Conservation (phyloP, 2,113 vertebrate genomes). For the Leptobrachium leishanense region DNA sequence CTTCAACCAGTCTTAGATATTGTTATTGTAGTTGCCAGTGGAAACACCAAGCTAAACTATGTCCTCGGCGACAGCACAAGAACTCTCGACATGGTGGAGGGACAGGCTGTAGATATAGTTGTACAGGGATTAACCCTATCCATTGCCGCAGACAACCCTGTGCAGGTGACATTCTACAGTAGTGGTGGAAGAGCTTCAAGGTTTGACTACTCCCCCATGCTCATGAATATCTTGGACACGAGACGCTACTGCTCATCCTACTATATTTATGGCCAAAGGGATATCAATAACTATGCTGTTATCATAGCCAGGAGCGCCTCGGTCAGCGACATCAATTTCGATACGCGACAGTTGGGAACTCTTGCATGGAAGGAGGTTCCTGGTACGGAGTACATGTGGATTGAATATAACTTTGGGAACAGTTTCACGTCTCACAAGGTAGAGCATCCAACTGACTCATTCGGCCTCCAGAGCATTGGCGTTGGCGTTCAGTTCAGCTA, state of each 20-base stretch:
- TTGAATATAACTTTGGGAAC: conserved; percentile 55
- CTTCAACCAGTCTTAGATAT: conserved; percentile 61
- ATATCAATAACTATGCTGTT: conserved; percentile 60
- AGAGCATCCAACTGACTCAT: conserved; percentile 50
- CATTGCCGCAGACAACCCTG: conserved; percentile 63
- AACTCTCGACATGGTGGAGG: conserved; percentile 50
- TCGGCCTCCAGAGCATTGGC: conserved; percentile 70
- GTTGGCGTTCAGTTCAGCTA: conserved; percentile 57
- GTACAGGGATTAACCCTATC: conserved; percentile 52
- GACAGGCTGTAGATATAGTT: conserved; percentile 50
- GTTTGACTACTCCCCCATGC: conserved; percentile 62
- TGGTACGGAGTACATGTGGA: conserved; percentile 68
- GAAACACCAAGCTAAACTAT: conserved; percentile 60
- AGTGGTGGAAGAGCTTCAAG: conserved; percentile 53
- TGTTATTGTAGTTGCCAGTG: conserved; percentile 65
- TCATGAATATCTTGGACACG: conserved; percentile 62
- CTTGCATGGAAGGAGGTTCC: conserved; percentile 60
- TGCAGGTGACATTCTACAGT: conserved; percentile 73
- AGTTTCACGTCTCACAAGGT: conserved; percentile 38
- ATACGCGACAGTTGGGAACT: conserved; percentile 41
- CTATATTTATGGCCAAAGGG: conserved; percentile 52
- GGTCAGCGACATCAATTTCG: conserved; percentile 52
- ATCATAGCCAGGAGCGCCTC: conserved; percentile 58
- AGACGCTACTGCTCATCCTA: conserved; percentile 67
- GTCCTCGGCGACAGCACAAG: conserved; percentile 8